A percentile compares a stretch with the other conserved stretches of the same genome.
phyloP scores from a whole-genome alignment of 2,113 vertebrate genomes.

The Epinephelus lanceolatus region DNA sequence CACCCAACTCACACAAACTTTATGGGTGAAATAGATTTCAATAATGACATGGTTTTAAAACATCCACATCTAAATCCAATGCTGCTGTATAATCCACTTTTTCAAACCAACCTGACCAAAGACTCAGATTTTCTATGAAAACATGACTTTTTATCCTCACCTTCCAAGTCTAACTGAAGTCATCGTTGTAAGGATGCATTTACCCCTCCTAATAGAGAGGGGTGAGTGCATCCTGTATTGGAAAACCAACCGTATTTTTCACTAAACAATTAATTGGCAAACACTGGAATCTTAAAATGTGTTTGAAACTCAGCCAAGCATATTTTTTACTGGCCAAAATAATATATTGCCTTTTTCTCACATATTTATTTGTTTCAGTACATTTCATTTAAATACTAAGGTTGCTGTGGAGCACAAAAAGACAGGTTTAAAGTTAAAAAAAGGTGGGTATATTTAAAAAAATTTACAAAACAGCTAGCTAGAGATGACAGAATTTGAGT shows the following conservation, averaged over 20 bases:
- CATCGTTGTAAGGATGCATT: no score
- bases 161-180: not conserved
- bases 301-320: not conserved
- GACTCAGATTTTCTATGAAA: not conserved
- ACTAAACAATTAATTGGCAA: not conserved
- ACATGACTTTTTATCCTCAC: not conserved
- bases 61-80: not conserved
- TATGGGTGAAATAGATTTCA: not conserved
- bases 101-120: not conserved
- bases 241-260: not conserved
- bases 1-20: not conserved
- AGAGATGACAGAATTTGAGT: no score
- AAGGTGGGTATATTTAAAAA: no score
- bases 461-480: no score
- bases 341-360: no score
- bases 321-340: no score
- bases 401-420: no score
- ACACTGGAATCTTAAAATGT: not conserved
- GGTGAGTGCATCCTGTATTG: no score
- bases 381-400: no score
- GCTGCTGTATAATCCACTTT: not conserved
- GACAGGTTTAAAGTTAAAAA: no score
- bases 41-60: slow-evolving; percentile 11
- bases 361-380: no score
- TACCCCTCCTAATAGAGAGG: no score